A percentile compares a stretch with the other conserved stretches of the same genome.
phyloP scores from a whole-genome alignment of 2,113 vertebrate genomes.

The Pedetes capensis region DNA sequence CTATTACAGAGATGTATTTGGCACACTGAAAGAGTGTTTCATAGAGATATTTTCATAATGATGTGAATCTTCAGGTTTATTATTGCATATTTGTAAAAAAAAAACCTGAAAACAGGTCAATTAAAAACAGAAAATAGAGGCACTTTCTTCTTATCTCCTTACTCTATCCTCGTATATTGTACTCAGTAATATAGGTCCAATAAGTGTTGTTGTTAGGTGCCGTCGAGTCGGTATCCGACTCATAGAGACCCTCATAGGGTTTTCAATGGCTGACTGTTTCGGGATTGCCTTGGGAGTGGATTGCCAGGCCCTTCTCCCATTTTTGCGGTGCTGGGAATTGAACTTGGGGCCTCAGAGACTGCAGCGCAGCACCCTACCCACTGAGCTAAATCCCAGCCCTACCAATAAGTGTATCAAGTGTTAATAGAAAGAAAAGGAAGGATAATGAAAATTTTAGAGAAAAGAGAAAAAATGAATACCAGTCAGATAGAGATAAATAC shows the following conservation, averaged over 20 bases:
- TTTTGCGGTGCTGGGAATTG: too few relatives aligned
- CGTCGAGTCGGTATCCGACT: too few relatives aligned
- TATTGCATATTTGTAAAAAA: neutral
- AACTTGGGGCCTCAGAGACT: too few relatives aligned
- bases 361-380: too few relatives aligned
- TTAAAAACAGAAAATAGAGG: neutral
- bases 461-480: neutral
- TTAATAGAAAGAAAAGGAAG: neutral
- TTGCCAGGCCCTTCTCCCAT: too few relatives aligned
- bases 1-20: neutral
- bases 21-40: neutral
- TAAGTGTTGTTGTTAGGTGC: too few relatives aligned
- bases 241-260: too few relatives aligned
- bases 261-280: too few relatives aligned
- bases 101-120: neutral
- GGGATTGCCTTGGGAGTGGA: too few relatives aligned
- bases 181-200: neutral
- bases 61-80: constrained; percentile 5
- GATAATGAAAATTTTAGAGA: neutral
- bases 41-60: constrained; percentile 17
- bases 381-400: too few relatives aligned
- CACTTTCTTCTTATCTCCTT: neutral
- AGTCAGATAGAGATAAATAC: neutral
- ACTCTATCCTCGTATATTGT: neutral
- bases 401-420: neutral